Evolutionary conservation across 2,797 vertebrate genomes (phyloP).

Genomic region (Octomys mimax): DNA sequence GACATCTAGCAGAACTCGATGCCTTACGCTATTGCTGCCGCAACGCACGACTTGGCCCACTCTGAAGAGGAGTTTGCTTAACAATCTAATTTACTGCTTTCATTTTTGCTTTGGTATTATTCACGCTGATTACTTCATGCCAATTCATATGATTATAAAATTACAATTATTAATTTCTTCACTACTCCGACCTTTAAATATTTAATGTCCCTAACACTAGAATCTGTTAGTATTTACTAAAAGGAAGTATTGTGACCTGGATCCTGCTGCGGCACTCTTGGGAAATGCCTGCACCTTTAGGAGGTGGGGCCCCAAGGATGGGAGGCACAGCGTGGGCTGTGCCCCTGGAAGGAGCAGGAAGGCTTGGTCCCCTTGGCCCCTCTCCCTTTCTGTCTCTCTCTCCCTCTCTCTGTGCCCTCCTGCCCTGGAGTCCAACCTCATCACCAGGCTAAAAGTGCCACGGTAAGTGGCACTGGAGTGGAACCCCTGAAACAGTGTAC

Average conservation of each 20-base stretch:
- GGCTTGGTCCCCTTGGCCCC: not conserved
- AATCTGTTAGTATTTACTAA: conserved; percentile 19
- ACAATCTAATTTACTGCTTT: not conserved
- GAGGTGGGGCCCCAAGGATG: not conserved
- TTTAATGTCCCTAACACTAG: not conserved
- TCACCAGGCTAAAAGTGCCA: not conserved
- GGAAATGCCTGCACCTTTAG: not conserved
- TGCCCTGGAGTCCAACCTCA: not conserved
- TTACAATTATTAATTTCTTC: conserved; percentile 18
- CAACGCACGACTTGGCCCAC: not conserved
- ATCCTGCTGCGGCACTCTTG: not conserved
- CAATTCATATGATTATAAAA: not conserved
- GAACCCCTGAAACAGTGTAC: not conserved
- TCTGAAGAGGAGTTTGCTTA: not conserved
- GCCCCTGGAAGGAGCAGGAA: too few relatives aligned
- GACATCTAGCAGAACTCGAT: not conserved
- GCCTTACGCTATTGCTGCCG: not conserved
- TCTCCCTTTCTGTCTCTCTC: accelerated
- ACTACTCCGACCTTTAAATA: not conserved
- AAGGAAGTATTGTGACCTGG: not conserved
- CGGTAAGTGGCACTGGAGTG: not conserved
- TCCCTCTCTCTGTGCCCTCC: not conserved
- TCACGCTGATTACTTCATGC: not conserved
- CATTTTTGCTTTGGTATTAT: not conserved
- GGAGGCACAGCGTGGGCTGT: too few relatives aligned